Base-by-base conservation (phyloP, 2,797 vertebrate genomes). In the Erpetoichthys calabaricus region DNA sequence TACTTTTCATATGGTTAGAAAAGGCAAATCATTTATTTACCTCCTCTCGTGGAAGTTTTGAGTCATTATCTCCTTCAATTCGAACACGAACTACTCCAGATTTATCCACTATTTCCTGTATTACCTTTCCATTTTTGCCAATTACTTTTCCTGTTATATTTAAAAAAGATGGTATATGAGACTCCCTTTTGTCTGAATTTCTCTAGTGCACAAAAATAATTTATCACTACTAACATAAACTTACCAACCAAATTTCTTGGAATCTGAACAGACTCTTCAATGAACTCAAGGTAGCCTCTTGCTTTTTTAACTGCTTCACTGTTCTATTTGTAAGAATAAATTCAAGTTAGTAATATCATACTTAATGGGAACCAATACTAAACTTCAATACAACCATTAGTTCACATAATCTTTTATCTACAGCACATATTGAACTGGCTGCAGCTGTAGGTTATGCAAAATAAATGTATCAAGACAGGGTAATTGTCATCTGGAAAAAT, bases 21-120 rank as follows among this genome's bases (percentile, higher is more conserved):
- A 64, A 25, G 25, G 25, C 41, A 59, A 46, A 57, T 59, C 57
- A 51, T 52, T 45, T 46, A 75, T 92, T 89, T 78, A 99, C 96
- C 59, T 99, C 96, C 79, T 94, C 91, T 71, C 91, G 83, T 45
- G 93, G 89, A 62, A 88, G 86, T 71, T 97, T 98, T 80, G 80
- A 93, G 82, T 98, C 93, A 46, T 98, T 98, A 75, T 99, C 96
- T 63, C 96, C 96, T 82, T 99, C 96, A 73, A 99, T 97, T 76
- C 89, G 83, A 69, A 99, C 95, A 68, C 96, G 83, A 70, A 99
- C 96, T 59, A 97, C 95, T 53, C 96, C 95, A 43, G 96, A 98
- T 74, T 99, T 99, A 75, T 99, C 96, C 71, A 99, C 95, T 56
- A 99, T 91, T 83, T 99, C 96, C 76, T 99, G 96, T 81, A 99